Evolutionary conservation across 64 coral and sea anemone genomes (phyloP).

Genomic region (Acropora tenuis): DNA sequence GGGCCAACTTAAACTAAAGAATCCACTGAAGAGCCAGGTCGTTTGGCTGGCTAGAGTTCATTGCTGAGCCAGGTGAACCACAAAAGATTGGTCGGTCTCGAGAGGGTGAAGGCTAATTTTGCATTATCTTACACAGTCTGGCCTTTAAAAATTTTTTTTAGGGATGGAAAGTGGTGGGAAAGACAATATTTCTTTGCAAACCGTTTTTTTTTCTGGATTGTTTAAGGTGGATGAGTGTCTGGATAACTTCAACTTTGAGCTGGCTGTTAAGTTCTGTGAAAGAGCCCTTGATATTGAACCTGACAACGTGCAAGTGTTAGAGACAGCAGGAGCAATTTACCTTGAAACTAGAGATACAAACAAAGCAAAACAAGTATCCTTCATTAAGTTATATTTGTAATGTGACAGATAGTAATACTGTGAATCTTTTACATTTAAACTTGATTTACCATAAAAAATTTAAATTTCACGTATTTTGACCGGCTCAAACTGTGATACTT

Average conservation of each 20-base stretch:
- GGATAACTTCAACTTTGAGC: constrained; percentile 91
- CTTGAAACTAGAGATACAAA: constrained; percentile 84
- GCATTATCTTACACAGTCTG: too few species aligned
- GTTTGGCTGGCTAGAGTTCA: too few species aligned
- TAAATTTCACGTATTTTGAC: too few species aligned
- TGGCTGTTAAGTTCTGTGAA: constrained; percentile 93
- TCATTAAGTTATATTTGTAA: neutral
- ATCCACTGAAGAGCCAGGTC: too few species aligned
- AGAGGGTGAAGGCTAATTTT: too few species aligned
- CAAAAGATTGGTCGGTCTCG: too few species aligned
- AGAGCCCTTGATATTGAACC: constrained; percentile 82
- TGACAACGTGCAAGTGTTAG: constrained; percentile 70
- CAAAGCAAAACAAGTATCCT: constrained; percentile 90
- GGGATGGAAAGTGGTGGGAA: neutral
- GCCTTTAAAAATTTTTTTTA: neutral
- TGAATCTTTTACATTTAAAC: too few species aligned
- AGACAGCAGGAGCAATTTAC: constrained; percentile 84
- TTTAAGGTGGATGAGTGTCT: constrained; percentile 84
- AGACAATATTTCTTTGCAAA: neutral
- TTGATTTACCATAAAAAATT: too few species aligned
- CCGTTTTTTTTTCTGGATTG: neutral
- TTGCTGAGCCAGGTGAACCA: too few species aligned
- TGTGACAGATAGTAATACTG: too few species aligned
- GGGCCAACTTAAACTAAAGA: too few species aligned
- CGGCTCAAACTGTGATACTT: too few species aligned